Percentiles rank a stretch among this genome's conserved stretches.
Evolutionary conservation across 2,797 vertebrate genomes (phyloP).

Genomic region (Urophycis tenuis): DNA sequence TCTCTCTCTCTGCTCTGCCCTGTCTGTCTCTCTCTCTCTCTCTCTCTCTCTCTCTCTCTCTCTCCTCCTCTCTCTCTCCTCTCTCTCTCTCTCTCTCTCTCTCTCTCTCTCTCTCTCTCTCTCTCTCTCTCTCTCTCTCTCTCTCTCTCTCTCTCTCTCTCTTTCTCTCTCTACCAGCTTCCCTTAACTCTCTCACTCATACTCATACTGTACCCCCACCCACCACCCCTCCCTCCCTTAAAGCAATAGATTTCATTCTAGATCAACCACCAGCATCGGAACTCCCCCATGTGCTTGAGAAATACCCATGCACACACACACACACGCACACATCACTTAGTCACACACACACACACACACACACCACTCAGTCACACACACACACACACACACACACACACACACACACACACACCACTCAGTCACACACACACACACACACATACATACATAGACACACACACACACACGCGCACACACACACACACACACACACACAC

Average conservation of each 20-base stretch:
- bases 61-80: slow-evolving; percentile 12
- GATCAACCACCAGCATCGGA: slow-evolving; percentile 52
- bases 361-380: slow-evolving; percentile 11
- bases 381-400: slow-evolving; percentile 19
- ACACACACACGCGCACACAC: too few relatives aligned
- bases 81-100: slow-evolving; percentile 22
- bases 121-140: too few relatives aligned
- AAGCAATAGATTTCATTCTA: slow-evolving; percentile 60
- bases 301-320: slow-evolving; percentile 20
- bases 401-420: slow-evolving; percentile 11
- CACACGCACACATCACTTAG: slow-evolving; percentile 19
- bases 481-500: too few relatives aligned
- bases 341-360: slow-evolving; percentile 1
- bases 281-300: slow-evolving; percentile 64
- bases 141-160: slow-evolving; percentile 32
- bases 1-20: too few relatives aligned
- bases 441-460: too few relatives aligned
- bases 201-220: slow-evolving; percentile 34
- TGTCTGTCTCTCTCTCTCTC: too few relatives aligned
- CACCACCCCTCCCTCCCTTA: slow-evolving; percentile 47
- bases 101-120: slow-evolving; percentile 14
- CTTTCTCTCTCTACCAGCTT: slow-evolving; percentile 9
- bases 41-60: slow-evolving; percentile 31
- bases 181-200: slow-evolving; percentile 21
- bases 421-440: too few relatives aligned